Percentiles rank a stretch among this genome's conserved stretches.
Conservation (phyloP, 2,888 invertebrate genomes). For the Drosophila merina region DNA sequence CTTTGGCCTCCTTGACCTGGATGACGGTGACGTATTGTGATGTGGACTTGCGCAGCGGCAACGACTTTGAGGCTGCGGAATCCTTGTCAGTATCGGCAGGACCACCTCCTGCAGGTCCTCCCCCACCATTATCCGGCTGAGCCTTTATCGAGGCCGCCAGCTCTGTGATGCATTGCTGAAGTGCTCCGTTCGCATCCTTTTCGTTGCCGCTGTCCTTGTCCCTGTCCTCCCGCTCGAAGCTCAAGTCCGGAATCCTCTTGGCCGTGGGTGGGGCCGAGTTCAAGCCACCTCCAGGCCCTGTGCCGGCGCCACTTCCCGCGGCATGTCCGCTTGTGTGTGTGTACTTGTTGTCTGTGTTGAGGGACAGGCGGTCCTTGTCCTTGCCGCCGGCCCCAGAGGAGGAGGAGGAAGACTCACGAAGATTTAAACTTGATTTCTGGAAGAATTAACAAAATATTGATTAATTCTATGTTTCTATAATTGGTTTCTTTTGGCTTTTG, state of each 20-base stretch:
- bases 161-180: slow-evolving; percentile 89
- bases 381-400: slow-evolving; percentile 39
- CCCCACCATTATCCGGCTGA: slow-evolving; percentile 26
- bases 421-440: slow-evolving; percentile 81
- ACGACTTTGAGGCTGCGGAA: slow-evolving; percentile 33
- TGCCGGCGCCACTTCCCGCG: slow-evolving; percentile 26
- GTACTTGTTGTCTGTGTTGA: slow-evolving; percentile 81
- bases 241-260: slow-evolving; percentile 65
- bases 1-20: slow-evolving; percentile 91
- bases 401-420: slow-evolving; percentile 73
- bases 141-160: slow-evolving; percentile 85
- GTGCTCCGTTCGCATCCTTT: slow-evolving; percentile 82
- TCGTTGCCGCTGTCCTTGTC: slow-evolving; percentile 82
- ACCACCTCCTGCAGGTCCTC: slow-evolving; percentile 1
- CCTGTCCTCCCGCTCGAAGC: slow-evolving; percentile 76
- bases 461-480: slow-evolving; percentile 2
- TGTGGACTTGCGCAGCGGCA: slow-evolving; percentile 65
- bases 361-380: slow-evolving; percentile 79
- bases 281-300: slow-evolving; percentile 47
- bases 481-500: not conserved
- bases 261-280: slow-evolving; percentile 68
- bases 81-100: slow-evolving; percentile 40
- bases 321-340: slow-evolving; percentile 59
- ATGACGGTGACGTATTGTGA: slow-evolving; percentile 93
- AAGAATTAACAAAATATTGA: not conserved